Conservation (phyloP, 2,888 invertebrate species). For the Heteromurus nitidus region DNA sequence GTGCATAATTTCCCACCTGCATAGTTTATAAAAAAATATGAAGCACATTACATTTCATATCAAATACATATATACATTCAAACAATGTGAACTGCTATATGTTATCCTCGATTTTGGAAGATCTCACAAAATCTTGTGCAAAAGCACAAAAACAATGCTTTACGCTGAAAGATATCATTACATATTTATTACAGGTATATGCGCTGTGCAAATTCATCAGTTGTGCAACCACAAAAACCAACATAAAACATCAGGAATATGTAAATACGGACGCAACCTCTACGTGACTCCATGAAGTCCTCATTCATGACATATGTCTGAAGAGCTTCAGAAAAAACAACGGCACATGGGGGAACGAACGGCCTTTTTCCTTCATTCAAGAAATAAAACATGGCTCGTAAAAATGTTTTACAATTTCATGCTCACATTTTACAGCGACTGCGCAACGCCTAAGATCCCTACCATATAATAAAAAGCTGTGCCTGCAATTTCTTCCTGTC, state of each 20-base stretch:
- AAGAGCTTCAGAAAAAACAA: constrained; percentile 25
- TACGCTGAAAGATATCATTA: constrained; percentile 1
- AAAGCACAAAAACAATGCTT: constrained; percentile 14
- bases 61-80: too few relatives aligned
- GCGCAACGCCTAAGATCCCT: constrained; percentile 55
- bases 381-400: constrained; percentile 41
- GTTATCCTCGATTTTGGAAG: too few relatives aligned
- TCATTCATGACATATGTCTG: neutral
- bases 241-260: constrained; percentile 64
- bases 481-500: constrained; percentile 50
- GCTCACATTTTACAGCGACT: constrained; percentile 48
- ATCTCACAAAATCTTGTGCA: too few relatives aligned
- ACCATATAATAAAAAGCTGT: constrained; percentile 45
- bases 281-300: constrained; percentile 52
- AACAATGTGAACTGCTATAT: too few relatives aligned
- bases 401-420: constrained; percentile 52
- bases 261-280: constrained; percentile 60
- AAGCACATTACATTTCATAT: too few relatives aligned
- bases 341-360: constrained; percentile 11
- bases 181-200: constrained; percentile 12
- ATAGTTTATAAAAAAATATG: too few relatives aligned
- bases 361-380: constrained; percentile 38
- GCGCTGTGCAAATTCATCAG: constrained; percentile 56
- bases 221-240: constrained; percentile 44
- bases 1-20: constrained; percentile 95